A percentile compares a stretch with the other conserved stretches of the same genome.
Evolutionary conservation across 2,888 invertebrate species (phyloP).

Genomic region (Fabriciana adippe): DNA sequence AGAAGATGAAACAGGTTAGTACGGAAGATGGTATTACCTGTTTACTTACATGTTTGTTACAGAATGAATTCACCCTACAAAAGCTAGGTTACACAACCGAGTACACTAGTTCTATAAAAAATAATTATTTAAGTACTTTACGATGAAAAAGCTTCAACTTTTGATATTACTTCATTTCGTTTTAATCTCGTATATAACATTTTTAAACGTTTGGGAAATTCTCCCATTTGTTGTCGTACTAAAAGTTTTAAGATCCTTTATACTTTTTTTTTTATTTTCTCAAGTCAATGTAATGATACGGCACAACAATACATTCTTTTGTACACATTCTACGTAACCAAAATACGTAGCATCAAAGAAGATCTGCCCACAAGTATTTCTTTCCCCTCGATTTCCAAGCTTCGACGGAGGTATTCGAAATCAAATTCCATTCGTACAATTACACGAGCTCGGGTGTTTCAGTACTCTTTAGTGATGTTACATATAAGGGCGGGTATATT

Average conservation of each 20-base stretch:
- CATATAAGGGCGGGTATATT: conserved; percentile 7
- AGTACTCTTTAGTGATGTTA: conserved; percentile 16
- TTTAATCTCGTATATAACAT: too few relatives aligned
- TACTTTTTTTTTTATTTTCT: background rate
- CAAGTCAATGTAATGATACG: background rate
- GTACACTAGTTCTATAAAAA: too few relatives aligned
- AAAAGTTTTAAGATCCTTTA: background rate
- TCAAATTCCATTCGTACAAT: conserved; percentile 26
- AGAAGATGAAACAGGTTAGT: too few relatives aligned
- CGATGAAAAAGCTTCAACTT: too few relatives aligned
- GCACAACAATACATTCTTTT: conserved; percentile 9
- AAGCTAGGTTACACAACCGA: too few relatives aligned
- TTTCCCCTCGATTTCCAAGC: conserved; percentile 23
- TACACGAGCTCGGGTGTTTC: conserved; percentile 18
- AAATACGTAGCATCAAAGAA: conserved; percentile 22
- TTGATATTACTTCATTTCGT: too few relatives aligned
- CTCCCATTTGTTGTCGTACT: too few relatives aligned
- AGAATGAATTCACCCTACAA: too few relatives aligned
- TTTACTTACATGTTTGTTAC: too few relatives aligned
- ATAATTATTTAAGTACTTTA: too few relatives aligned
- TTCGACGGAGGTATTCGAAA: conserved; percentile 19
- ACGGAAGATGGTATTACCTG: too few relatives aligned
- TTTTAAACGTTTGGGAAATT: too few relatives aligned
- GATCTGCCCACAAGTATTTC: conserved; percentile 21
- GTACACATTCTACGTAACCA: conserved; percentile 11